Conservation (phyloP, 2,888 invertebrate species). For the Anodontia alba region DNA sequence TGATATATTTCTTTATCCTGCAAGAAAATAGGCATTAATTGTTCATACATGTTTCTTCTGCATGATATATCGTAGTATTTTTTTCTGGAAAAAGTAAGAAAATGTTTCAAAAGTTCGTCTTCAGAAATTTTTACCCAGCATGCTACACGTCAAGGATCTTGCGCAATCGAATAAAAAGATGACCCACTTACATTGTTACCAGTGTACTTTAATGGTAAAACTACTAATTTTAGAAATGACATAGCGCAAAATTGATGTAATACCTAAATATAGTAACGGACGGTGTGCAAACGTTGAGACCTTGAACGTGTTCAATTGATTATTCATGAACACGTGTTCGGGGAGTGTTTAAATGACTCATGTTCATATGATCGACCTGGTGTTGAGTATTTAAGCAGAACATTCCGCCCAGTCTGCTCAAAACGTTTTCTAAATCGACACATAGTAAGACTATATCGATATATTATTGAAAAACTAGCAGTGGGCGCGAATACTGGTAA, state of each 20-base stretch:
- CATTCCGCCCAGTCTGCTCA: not conserved
- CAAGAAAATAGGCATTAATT: too few relatives aligned
- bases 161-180: too few relatives aligned
- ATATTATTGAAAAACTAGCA: too few relatives aligned
- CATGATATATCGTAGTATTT: too few relatives aligned
- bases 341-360: slow-evolving; percentile 8
- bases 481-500: not conserved
- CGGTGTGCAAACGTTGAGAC: not conserved
- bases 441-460: not conserved
- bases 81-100: too few relatives aligned
- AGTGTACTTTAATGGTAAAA: too few relatives aligned
- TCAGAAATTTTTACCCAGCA: too few relatives aligned
- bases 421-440: not conserved
- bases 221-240: not conserved
- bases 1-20: too few relatives aligned
- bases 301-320: not conserved
- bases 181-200: too few relatives aligned
- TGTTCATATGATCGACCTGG: not conserved
- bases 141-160: too few relatives aligned
- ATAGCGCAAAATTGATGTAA: not conserved
- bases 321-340: not conserved
- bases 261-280: not conserved
- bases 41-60: too few relatives aligned
- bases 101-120: too few relatives aligned
- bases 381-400: not conserved